A percentile compares a stretch with the other conserved stretches of the same genome.
phyloP scores from a whole-genome alignment of 1,140 invertebrate genomes.

The Halictus rubicundus region DNA sequence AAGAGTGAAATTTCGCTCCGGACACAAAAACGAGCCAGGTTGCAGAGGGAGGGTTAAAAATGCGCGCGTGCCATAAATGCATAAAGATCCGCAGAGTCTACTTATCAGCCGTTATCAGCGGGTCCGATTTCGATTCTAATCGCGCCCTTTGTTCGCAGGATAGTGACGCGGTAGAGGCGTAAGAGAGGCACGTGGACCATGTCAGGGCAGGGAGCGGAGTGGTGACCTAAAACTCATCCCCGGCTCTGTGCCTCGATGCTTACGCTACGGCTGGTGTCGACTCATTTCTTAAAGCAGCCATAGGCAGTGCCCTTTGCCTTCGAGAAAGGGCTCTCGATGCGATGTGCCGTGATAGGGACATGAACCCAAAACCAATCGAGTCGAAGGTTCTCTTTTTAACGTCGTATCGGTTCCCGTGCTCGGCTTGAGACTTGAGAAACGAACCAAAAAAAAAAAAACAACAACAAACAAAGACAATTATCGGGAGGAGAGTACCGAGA shows the following conservation, averaged over 20 bases:
- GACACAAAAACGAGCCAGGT: too few species aligned
- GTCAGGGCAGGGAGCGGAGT: slow-evolving; percentile 68
- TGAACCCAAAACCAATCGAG: slow-evolving; percentile 82
- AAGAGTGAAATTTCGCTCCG: too few species aligned
- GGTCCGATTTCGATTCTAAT: too few species aligned
- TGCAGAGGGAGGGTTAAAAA: too few species aligned
- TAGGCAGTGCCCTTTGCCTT: slow-evolving; percentile 82
- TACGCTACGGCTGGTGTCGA: slow-evolving; percentile 92
- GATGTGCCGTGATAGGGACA: slow-evolving; percentile 90
- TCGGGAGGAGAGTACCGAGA: slow-evolving; percentile 28
- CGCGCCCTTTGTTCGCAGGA: slow-evolving; percentile 41
- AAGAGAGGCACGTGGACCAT: slow-evolving; percentile 62
- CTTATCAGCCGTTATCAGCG: too few species aligned
- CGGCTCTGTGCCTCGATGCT: slow-evolving; percentile 83
- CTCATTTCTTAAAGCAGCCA: slow-evolving; percentile 93
- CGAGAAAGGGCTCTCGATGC: slow-evolving; percentile 69
- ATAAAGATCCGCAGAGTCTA: too few species aligned
- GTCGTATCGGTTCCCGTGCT: slow-evolving; percentile 23
- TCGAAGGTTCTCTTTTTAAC: slow-evolving; percentile 53
- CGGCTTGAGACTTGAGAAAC: slow-evolving; percentile 21
- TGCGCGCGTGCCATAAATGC: too few species aligned
- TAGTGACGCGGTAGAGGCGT: slow-evolving; percentile 25
- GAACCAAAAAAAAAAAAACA: too few species aligned
- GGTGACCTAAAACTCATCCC: slow-evolving; percentile 74
- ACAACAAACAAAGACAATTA: too few species aligned